A percentile compares a stretch with the other conserved stretches of the same genome.
These are phyloP conservation scores for Brenthis hecate DNA, from an alignment of 2,888 invertebrate species.

Conservation along the genomic window DNA sequence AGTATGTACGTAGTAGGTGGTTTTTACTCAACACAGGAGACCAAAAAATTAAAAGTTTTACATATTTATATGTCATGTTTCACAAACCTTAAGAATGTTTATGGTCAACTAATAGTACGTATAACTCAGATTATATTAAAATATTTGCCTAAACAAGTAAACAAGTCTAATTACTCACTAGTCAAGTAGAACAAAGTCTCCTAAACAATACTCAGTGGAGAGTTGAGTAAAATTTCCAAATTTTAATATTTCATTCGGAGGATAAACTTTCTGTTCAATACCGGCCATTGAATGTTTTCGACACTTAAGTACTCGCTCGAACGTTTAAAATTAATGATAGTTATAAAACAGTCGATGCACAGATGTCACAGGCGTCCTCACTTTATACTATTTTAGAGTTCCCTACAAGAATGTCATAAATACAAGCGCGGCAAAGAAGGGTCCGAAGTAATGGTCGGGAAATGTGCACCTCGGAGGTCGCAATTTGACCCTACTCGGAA, in stretches of 20 bases:
- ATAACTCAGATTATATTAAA: too few relatives aligned
- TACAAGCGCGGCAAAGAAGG: too few relatives aligned
- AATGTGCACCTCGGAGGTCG: too few relatives aligned
- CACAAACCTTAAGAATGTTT: too few relatives aligned
- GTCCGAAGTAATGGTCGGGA: too few relatives aligned
- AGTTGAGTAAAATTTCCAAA: not conserved
- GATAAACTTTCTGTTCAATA: constrained; percentile 20
- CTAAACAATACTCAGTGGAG: not conserved
- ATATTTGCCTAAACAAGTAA: too few relatives aligned
- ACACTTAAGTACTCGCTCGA: constrained; percentile 18
- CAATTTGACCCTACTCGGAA: too few relatives aligned
- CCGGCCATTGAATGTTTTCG: constrained; percentile 21
- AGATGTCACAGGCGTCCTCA: not conserved
- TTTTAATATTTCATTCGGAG: constrained; percentile 18
- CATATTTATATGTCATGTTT: too few relatives aligned
- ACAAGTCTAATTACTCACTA: not conserved
- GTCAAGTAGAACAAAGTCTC: not conserved
- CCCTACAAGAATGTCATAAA: not conserved
- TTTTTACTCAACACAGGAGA: too few relatives aligned
- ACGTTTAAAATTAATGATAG: constrained; percentile 19
- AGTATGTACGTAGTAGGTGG: too few relatives aligned
- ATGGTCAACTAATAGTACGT: too few relatives aligned
- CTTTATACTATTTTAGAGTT: not conserved
- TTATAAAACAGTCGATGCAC: constrained; percentile 2
- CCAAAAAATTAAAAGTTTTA: too few relatives aligned